Evolutionary conservation across 2,797 vertebrate species (phyloP).

Genomic region (Ara ararauna): DNA sequence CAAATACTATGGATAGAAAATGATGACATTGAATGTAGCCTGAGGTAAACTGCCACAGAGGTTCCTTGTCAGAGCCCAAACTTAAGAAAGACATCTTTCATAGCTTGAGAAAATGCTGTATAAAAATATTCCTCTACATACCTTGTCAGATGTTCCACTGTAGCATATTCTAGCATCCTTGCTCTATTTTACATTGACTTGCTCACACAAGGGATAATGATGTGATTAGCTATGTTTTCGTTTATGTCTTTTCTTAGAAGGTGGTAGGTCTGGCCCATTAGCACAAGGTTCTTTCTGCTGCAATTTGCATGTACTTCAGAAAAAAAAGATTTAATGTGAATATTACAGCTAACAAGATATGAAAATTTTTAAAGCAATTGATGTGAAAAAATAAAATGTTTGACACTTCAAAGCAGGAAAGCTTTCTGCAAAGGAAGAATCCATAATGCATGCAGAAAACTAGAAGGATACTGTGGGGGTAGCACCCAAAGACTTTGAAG

Average conservation of each 20-base stretch:
- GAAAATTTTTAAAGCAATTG: neutral
- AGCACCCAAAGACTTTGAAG: neutral
- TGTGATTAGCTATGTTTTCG: conserved; percentile 2
- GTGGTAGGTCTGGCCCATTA: conserved; percentile 10
- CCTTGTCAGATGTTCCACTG: neutral
- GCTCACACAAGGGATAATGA: neutral
- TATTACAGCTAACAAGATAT: neutral
- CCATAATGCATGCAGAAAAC: neutral
- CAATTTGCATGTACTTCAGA: conserved; percentile 1
- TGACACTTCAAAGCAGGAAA: conserved; percentile 16
- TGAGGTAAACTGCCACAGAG: neutral
- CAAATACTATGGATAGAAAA: neutral
- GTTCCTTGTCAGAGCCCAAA: neutral
- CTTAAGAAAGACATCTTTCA: neutral
- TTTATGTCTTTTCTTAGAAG: neutral
- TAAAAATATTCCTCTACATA: neutral
- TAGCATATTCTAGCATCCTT: neutral
- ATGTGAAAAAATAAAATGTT: neutral
- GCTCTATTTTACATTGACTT: neutral
- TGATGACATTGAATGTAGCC: fast-evolving
- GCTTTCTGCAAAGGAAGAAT: neutral
- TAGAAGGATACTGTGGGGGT: neutral
- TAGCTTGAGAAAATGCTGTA: neutral
- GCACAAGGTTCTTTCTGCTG: neutral
- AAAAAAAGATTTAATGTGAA: neutral